Evolutionary conservation across 35 echinoderm and acorn worm species (phyloP).

Genomic region (Ophioderma brevispina): DNA sequence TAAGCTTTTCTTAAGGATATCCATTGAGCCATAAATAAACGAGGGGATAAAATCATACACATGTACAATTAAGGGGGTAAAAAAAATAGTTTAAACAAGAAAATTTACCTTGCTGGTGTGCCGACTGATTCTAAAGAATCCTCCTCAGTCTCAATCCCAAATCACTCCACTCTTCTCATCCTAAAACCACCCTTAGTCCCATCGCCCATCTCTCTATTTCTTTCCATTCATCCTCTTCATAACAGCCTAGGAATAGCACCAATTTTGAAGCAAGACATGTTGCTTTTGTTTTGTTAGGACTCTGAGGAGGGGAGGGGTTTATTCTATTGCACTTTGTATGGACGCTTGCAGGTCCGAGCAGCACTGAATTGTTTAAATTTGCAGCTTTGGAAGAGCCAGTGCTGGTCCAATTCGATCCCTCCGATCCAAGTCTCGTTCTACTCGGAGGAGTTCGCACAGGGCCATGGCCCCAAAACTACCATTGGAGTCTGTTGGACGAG

Average conservation of each 20-base stretch:
- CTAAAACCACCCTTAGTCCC: background rate
- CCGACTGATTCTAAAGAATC: conserved; percentile 74
- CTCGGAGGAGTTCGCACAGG: background rate
- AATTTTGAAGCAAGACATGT: background rate
- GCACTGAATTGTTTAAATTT: too few species aligned
- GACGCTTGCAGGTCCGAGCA: background rate
- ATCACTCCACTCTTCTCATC: conserved; percentile 96
- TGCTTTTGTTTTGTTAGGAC: conserved; percentile 11
- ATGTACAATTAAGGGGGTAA: too few species aligned
- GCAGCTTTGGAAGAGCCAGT: background rate
- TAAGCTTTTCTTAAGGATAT: too few species aligned
- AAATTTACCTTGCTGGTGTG: conserved; percentile 71
- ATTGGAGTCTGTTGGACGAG: background rate
- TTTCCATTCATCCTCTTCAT: background rate
- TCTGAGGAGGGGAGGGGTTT: background rate
- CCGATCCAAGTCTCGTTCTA: background rate
- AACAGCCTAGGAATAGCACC: background rate
- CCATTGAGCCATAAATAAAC: too few species aligned
- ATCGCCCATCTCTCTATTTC: background rate
- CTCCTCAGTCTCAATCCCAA: conserved; percentile 89
- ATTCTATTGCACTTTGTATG: background rate
- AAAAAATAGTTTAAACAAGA: too few species aligned
- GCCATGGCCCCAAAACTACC: background rate
- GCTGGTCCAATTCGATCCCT: background rate
- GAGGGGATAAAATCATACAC: too few species aligned